A percentile compares a stretch with the other conserved stretches of the same genome.
Conservation (phyloP, 1,140 invertebrate species). For the Zaprionus capensis region DNA sequence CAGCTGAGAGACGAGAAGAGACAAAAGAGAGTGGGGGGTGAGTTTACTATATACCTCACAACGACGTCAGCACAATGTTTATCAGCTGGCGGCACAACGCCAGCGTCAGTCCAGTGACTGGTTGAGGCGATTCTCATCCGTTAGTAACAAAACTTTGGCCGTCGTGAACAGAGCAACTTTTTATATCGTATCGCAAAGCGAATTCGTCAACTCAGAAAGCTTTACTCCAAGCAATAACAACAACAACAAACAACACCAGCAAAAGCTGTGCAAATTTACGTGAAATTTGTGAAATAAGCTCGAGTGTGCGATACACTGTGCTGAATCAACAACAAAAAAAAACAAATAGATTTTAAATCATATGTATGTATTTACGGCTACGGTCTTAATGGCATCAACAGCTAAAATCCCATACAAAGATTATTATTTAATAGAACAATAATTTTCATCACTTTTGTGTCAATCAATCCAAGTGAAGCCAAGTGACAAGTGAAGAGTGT, state of each 20-base stretch:
- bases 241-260: conserved; percentile 40
- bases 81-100: conserved; percentile 25
- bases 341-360: conserved; percentile 11
- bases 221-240: conserved; percentile 34
- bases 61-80: conserved; percentile 48
- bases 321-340: conserved; percentile 1
- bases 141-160: conserved; percentile 76
- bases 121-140: conserved; percentile 31
- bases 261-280: conserved; percentile 57
- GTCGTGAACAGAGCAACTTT: conserved; percentile 70
- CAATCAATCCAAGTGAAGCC: conserved; percentile 23
- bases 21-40: background rate
- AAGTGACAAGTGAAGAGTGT: conserved; percentile 33
- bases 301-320: conserved; percentile 29
- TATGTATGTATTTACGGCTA: conserved; percentile 30
- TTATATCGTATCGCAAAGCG: conserved; percentile 43
- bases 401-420: conserved; percentile 73
- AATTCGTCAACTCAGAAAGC: conserved; percentile 22
- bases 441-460: conserved; percentile 47
- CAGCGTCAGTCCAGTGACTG: conserved; percentile 44
- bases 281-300: conserved; percentile 67
- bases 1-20: conserved; percentile 35
- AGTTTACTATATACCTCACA: conserved; percentile 2
- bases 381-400: conserved; percentile 76
- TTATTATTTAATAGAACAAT: conserved; percentile 76